These are phyloP conservation scores for Cheilosia vernalis DNA, from an alignment of 2,888 invertebrate genomes.

Conservation along the genomic window DNA sequence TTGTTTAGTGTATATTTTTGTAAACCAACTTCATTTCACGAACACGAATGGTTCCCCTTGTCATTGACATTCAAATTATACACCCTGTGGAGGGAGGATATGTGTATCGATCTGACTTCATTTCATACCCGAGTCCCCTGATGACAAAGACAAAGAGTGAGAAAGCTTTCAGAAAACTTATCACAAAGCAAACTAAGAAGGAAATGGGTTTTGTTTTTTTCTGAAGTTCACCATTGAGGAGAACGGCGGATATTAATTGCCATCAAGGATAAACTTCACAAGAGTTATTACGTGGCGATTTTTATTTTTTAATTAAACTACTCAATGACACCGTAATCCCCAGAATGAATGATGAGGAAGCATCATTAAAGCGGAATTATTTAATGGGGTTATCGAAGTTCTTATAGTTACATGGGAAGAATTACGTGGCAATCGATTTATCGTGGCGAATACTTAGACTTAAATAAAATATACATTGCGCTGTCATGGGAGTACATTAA, in stretches of 20 bases:
- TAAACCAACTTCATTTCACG: too few species aligned
- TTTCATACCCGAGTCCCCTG: too few species aligned
- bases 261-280: background rate
- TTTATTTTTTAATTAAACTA: conserved; percentile 5
- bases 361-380: conserved; percentile 3
- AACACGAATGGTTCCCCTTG: too few species aligned
- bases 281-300: background rate
- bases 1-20: too few species aligned
- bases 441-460: background rate
- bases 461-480: background rate
- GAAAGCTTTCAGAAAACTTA: too few species aligned
- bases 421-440: background rate
- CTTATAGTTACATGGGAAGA: too few species aligned
- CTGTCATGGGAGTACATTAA: background rate
- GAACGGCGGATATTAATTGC: background rate
- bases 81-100: too few species aligned
- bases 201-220: background rate
- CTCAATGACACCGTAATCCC: background rate
- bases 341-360: background rate
- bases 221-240: background rate
- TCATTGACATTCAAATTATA: too few species aligned
- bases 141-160: too few species aligned
- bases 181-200: too few species aligned
- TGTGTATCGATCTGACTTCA: too few species aligned
- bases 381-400: too few species aligned